These are phyloP conservation scores for Pseudomyrmex cubaensis DNA, from an alignment of 1,140 invertebrate species.

Conservation along the genomic window DNA sequence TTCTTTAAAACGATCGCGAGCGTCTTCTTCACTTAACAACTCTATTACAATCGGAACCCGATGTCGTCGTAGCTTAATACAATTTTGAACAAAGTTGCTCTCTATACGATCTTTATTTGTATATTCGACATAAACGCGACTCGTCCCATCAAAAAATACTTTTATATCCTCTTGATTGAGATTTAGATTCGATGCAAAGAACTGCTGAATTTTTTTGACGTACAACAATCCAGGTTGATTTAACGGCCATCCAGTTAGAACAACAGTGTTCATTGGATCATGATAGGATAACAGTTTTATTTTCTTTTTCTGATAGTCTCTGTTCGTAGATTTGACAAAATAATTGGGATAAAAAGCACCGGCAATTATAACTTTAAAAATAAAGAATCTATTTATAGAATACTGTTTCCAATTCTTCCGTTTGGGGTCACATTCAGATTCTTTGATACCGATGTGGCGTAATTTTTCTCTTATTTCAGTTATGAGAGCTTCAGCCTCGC, in stretches of 20 bases:
- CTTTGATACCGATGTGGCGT: constrained; percentile 84
- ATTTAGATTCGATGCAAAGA: constrained; percentile 83
- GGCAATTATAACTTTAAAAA: constrained; percentile 88
- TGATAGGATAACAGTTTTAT: constrained; percentile 88
- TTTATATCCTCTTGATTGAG: constrained; percentile 83
- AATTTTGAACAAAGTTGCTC: constrained; percentile 91
- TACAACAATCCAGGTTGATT: constrained; percentile 92
- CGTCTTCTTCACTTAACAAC: constrained; percentile 80
- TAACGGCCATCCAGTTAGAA: constrained; percentile 89
- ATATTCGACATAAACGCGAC: constrained; percentile 86
- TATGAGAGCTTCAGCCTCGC: constrained; percentile 90
- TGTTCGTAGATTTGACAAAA: constrained; percentile 87
- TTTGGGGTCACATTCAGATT: constrained; percentile 71
- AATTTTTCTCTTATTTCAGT: constrained; percentile 89
- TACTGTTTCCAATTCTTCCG: constrained; percentile 81
- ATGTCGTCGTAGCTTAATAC: constrained; percentile 90
- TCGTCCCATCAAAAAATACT: constrained; percentile 87
- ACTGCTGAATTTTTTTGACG: constrained; percentile 85
- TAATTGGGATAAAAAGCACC: constrained; percentile 95
- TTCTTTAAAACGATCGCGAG: constrained; percentile 27
- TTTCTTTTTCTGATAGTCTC: constrained; percentile 85
- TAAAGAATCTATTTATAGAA: constrained; percentile 84
- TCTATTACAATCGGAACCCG: constrained; percentile 84
- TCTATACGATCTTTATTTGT: constrained; percentile 85
- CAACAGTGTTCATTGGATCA: constrained; percentile 92